Conservation (phyloP, 2,113 vertebrate genomes). For the Carassius auratus region DNA sequence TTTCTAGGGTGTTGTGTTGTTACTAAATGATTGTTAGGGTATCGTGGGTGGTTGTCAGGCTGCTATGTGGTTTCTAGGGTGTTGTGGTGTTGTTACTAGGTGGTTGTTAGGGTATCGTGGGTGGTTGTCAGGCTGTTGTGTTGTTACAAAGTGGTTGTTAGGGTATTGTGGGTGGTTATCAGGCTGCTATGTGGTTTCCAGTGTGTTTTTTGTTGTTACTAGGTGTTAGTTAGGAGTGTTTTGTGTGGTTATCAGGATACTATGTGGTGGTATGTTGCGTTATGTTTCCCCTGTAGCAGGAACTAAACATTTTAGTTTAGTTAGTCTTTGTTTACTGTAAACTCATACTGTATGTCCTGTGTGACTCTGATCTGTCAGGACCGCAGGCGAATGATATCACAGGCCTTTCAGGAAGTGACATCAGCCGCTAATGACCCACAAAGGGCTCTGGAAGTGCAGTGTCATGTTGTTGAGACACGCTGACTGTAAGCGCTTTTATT, state of each 20-base stretch:
- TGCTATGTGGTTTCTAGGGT: too few relatives aligned
- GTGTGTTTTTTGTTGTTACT: neutral
- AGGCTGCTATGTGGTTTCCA: neutral
- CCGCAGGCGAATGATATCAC: neutral
- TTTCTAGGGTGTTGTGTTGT: too few relatives aligned
- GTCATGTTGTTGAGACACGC: neutral
- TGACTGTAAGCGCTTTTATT: neutral
- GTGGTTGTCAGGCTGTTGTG: too few relatives aligned
- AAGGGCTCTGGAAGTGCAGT: neutral
- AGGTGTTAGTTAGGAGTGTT: neutral
- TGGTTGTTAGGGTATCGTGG: too few relatives aligned
- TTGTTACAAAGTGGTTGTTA: neutral
- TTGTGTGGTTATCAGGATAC: neutral
- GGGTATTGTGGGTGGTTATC: neutral
- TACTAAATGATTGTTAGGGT: too few relatives aligned
- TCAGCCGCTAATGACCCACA: neutral
- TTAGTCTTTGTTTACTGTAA: neutral
- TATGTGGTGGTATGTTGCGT: too few relatives aligned
- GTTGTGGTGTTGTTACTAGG: too few relatives aligned
- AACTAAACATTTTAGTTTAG: neutral
- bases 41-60: too few relatives aligned
- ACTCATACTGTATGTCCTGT: neutral
- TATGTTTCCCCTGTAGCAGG: neutral
- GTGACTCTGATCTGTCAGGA: neutral
- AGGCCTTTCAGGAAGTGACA: slow-evolving; percentile 23